Evolutionary conservation across 2,113 vertebrate species (phyloP), one percentile per base, ranked within the genome.

Genomic region (Myxocyprinus asiaticus): DNA sequence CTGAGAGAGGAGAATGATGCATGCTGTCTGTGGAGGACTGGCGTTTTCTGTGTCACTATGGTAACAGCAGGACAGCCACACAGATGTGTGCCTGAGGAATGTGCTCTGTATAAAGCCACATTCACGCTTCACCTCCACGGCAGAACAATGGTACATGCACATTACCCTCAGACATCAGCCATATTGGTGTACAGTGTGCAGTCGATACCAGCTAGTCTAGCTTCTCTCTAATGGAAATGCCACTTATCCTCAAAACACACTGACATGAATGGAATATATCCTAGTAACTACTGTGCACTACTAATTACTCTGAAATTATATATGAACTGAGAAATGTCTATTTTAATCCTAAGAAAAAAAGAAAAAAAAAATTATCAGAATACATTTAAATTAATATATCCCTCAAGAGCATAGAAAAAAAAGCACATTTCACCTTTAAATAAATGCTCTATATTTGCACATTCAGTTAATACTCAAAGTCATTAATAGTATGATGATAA

Each of bases 41-140:
- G 76, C 58, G 59, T 79, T 80, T 75, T 9, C 12, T 53, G 47
- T 47, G 81, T 88, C 22, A n/a, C 84, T 84, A 87, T 84, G 82
- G 84, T 65, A 88, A 88, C 85, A 12, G 84, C 64, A 78, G 62
- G 45, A 70, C 68, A 71, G 66, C 48, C 81, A 11, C 71, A 76
- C 58, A 67, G 43, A 50, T 67, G 67, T 77, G 62, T 67, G 75
- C 62, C 43, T 58, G 67, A 80, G 82, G 82, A 80, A 83, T 83
- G 73, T 69, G 44, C 62, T 43, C 66, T 71, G 59, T 61, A 78
- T 84, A 71, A 78, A 66, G 70, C 22, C 43, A 48, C 69, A 50
- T 81, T 83, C 63, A 59, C 61, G 72, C 76, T 72, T 66, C 61
- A 75, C 61, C 74, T 59, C 44, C 63, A 22, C 44, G 71, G 22